Conservation (phyloP, 2,888 invertebrate genomes). For the Cremastobaeus sp. region DNA sequence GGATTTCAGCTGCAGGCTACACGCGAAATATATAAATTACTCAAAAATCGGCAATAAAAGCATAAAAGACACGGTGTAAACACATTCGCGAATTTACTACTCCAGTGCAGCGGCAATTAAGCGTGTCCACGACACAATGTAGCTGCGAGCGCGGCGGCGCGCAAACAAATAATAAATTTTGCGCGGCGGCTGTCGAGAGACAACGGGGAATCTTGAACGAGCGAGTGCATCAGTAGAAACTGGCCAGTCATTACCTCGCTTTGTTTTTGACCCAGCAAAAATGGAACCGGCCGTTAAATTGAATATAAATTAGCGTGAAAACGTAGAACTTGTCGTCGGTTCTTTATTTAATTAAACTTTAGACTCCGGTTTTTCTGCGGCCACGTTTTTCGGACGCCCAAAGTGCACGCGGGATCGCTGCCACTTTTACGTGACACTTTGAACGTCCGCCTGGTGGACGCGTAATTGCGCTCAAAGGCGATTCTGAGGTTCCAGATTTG, state of each 20-base stretch:
- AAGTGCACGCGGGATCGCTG: no score
- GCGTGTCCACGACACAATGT: constrained; percentile 35
- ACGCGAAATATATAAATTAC: constrained; percentile 55
- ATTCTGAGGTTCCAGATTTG: no score
- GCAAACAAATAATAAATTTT: constrained; percentile 46
- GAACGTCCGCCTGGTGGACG: no score
- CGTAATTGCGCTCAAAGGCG: no score
- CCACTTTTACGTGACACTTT: no score
- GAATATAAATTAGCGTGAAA: constrained; percentile 20
- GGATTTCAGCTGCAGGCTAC: constrained; percentile 58
- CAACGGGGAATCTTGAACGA: constrained; percentile 12
- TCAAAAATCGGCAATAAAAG: constrained; percentile 57
- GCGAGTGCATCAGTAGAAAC: constrained; percentile 9
- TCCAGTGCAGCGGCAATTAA: constrained; percentile 42
- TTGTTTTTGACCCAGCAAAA: constrained; percentile 9
- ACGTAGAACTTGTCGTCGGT: not conserved
- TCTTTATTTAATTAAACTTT: constrained; percentile 29
- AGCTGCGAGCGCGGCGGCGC: constrained; percentile 1
- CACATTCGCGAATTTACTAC: constrained; percentile 55
- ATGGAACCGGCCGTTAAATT: constrained; percentile 14
- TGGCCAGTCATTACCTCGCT: constrained; percentile 24
- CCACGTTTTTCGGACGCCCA: no score
- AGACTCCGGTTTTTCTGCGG: not conserved
- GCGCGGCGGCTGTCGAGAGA: constrained; percentile 20
- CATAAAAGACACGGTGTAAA: constrained; percentile 53